These are phyloP conservation scores for Drosophila tsacasi DNA, from an alignment of 1,140 invertebrate genomes.

Conservation along the genomic window DNA sequence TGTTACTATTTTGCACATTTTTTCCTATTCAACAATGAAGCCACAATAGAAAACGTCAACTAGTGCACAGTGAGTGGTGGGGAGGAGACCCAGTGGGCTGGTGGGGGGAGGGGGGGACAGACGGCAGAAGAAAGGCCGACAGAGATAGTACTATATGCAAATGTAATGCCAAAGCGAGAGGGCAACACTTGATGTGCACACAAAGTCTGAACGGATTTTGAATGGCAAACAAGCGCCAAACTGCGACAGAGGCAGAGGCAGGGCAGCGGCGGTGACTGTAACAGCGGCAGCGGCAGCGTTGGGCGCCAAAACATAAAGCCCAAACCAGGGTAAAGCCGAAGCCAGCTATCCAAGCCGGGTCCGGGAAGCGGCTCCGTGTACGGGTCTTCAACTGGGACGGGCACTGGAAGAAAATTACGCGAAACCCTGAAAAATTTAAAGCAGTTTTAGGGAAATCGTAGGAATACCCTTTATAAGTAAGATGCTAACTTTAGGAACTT, in stretches of 20 bases:
- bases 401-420: not conserved
- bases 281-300: not conserved
- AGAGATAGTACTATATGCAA: constrained; percentile 61
- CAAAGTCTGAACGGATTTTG: constrained; percentile 83
- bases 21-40: constrained; percentile 84
- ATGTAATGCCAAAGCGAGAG: constrained; percentile 63
- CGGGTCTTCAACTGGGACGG: constrained; percentile 26
- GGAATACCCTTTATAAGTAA: not conserved
- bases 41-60: constrained; percentile 81
- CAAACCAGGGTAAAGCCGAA: constrained; percentile 48
- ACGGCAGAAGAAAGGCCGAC: constrained; percentile 38
- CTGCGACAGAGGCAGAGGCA: not conserved
- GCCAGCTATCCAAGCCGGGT: constrained; percentile 33
- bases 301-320: constrained; percentile 52
- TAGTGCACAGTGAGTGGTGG: constrained; percentile 57
- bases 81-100: not conserved
- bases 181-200: constrained; percentile 71
- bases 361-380: constrained; percentile 6
- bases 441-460: not conserved
- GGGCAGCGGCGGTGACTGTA: not conserved
- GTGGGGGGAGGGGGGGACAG: too few relatives aligned
- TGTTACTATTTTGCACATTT: constrained; percentile 83
- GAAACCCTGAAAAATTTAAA: not conserved
- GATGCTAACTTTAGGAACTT: not conserved
- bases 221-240: constrained; percentile 80